A percentile compares a stretch with the other conserved stretches of the same genome.
Conservation (phyloP, 2,888 invertebrate species). For the Lycophotia porphyrea region DNA sequence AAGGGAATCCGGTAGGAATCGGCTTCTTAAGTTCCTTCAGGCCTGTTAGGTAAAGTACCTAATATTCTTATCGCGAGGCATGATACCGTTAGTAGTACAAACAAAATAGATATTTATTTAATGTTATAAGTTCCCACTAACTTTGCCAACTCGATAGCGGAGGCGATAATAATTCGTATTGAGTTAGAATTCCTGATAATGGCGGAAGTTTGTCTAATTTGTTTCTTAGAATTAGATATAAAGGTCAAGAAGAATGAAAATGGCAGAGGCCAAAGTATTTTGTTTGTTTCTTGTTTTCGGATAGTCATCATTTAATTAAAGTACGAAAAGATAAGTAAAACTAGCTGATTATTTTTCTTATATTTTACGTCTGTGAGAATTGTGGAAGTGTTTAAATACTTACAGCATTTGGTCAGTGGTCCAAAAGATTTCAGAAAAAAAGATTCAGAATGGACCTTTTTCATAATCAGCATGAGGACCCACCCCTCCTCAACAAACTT, state of each 20-base stretch:
- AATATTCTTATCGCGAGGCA: conserved; percentile 27
- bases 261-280: conserved; percentile 47
- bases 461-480: too few relatives aligned
- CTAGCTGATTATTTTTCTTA: not conserved
- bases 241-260: conserved; percentile 46
- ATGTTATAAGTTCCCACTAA: conserved; percentile 53
- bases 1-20: too few relatives aligned
- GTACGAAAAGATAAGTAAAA: not conserved
- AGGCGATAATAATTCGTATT: conserved; percentile 51
- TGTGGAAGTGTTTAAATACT: not conserved
- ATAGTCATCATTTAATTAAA: conserved; percentile 2
- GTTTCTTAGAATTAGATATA: conserved; percentile 56
- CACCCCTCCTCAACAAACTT: too few relatives aligned
- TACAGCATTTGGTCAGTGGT: not conserved
- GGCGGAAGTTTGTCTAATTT: conserved; percentile 51
- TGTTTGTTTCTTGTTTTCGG: conserved; percentile 43
- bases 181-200: conserved; percentile 49
- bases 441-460: too few relatives aligned
- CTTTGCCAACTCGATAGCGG: conserved; percentile 47
- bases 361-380: too few relatives aligned
- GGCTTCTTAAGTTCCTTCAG: too few relatives aligned
- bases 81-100: conserved; percentile 27
- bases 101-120: conserved; percentile 39
- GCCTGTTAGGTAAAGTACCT: not conserved
- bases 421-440: too few relatives aligned